phyloP scores from a whole-genome alignment of 2,888 invertebrate genomes.

The Nasonovia ribisnigri region DNA sequence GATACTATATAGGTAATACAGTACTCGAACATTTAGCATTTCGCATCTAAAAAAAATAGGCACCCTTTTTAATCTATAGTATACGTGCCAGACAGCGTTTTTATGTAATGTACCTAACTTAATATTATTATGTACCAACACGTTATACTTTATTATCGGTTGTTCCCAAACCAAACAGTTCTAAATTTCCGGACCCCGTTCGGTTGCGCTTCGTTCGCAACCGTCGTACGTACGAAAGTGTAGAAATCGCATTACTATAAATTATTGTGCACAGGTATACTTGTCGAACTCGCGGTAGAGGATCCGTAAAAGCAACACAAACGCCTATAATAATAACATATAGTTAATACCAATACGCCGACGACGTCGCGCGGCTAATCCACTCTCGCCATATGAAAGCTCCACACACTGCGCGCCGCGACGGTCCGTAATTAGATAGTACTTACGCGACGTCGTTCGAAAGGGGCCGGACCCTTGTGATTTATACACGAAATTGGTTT shows the following conservation, averaged over 20 bases:
- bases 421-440: conserved; percentile 44
- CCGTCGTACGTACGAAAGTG: not conserved
- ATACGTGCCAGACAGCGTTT: too few species aligned
- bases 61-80: not conserved
- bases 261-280: not conserved
- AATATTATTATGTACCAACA: not conserved
- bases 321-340: too few species aligned
- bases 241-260: not conserved
- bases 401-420: not conserved
- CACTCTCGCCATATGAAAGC: not conserved
- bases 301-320: not conserved
- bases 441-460: not conserved
- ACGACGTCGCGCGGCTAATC: not conserved
- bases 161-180: not conserved
- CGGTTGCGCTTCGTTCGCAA: not conserved
- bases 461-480: conserved; percentile 36
- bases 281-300: not conserved
- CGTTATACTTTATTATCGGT: not conserved
- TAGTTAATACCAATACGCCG: not conserved
- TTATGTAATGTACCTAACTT: not conserved
- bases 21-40: not conserved
- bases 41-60: not conserved
- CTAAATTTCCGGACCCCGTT: not conserved
- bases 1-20: not conserved
- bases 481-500: conserved; percentile 45